Conservation (phyloP, 2,113 vertebrate genomes). For the Columbina picui region DNA sequence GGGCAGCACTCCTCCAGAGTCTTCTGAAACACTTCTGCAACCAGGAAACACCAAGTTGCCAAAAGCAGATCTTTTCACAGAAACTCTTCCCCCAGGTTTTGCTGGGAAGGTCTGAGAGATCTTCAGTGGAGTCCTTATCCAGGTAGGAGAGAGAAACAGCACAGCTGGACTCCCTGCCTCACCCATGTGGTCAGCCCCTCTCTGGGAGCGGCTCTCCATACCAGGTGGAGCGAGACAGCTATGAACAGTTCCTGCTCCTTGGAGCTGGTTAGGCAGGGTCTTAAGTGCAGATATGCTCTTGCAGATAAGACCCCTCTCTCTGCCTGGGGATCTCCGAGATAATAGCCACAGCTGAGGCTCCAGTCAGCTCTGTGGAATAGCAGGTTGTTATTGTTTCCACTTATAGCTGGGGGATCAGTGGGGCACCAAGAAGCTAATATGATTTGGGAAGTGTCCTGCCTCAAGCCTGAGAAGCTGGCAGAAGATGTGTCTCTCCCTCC, state of each 20-base stretch:
- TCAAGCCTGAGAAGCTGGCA: background rate
- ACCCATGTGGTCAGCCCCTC: background rate
- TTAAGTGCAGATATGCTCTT: background rate
- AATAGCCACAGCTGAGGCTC: background rate
- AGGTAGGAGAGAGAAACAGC: background rate
- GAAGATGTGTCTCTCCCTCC: background rate
- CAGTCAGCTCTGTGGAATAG: background rate
- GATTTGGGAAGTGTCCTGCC: background rate
- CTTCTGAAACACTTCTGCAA: background rate
- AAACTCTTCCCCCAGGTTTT: background rate
- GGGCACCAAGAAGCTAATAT: rapidly evolving
- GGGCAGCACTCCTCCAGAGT: background rate
- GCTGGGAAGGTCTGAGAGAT: background rate
- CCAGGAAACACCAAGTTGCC: background rate
- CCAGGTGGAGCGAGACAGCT: background rate
- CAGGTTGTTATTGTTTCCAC: background rate
- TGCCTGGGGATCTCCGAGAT: background rate
- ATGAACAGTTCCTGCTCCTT: background rate
- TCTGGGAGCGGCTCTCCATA: background rate
- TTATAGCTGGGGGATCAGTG: background rate
- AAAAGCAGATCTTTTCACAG: background rate
- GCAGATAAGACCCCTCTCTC: background rate
- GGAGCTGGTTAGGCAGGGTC: background rate
- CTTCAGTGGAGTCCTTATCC: background rate
- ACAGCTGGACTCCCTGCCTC: background rate